A percentile compares a stretch with the other conserved stretches of the same genome.
Evolutionary conservation across 2,797 vertebrate species (phyloP).

Genomic region (Acanthurus leucopareius): DNA sequence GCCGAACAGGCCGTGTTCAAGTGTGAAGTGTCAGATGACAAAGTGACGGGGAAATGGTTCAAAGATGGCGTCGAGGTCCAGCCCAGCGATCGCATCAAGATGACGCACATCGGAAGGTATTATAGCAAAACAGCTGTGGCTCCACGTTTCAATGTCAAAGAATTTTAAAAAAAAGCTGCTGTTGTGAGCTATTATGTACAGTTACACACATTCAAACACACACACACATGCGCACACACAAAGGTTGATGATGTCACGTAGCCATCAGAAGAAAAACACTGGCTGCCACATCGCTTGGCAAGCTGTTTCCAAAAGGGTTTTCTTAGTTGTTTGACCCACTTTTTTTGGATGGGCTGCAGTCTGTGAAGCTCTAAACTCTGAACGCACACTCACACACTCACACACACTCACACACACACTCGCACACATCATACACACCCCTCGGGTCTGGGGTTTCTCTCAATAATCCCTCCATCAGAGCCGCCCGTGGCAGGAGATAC

Average conservation of each 20-base stretch:
- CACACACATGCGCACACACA: neutral
- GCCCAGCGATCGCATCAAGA: slow-evolving; percentile 88
- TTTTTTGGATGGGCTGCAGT: slow-evolving; percentile 60
- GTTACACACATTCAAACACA: neutral
- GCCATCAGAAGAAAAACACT: slow-evolving; percentile 20
- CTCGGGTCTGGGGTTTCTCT: slow-evolving; percentile 46
- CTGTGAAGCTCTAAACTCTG: slow-evolving; percentile 54
- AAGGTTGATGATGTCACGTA: neutral
- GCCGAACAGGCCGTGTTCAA: slow-evolving; percentile 92
- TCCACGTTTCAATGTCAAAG: neutral
- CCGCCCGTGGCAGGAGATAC: slow-evolving; percentile 44
- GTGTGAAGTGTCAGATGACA: slow-evolving; percentile 95
- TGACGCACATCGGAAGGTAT: slow-evolving; percentile 91
- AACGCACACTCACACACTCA: neutral
- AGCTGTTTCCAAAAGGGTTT: slow-evolving; percentile 53
- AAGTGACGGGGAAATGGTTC: slow-evolving; percentile 93
- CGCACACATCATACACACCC: slow-evolving; percentile 32
- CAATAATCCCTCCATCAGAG: slow-evolving; percentile 71
- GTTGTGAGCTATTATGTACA: neutral
- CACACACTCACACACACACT: slow-evolving; percentile 23
- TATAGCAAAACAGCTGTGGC: neutral
- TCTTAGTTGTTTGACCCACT: slow-evolving; percentile 61
- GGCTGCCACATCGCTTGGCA: slow-evolving; percentile 46
- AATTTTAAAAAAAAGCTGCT: neutral
- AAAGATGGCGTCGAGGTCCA: slow-evolving; percentile 91